Base-by-base conservation (phyloP, 2,888 invertebrate species). In the Pyralis farinalis region DNA sequence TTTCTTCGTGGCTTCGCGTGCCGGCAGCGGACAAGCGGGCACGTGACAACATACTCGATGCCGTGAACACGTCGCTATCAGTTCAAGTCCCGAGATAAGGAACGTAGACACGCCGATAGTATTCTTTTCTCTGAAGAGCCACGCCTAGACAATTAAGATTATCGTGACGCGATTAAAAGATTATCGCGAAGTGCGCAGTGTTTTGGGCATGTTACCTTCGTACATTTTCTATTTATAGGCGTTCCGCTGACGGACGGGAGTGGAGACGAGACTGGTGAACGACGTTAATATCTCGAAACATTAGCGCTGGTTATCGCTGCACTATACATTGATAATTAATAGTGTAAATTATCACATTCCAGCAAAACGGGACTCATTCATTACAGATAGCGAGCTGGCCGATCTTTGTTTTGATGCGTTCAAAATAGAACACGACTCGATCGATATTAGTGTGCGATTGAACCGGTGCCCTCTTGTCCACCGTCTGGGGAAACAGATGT, bases 121-220 rank as follows among this genome's bases (percentile, higher is more conserved):
- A 44, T 47, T 54, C 51, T 59, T 55, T 55, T 44, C 41, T 44
- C 37, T 34, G 43, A 43, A 39, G 39, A 43, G 70, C 76, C 83
- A 72, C 81, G 71, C 86, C 84, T 72, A 72, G 76, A 51, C 70
- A 66, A 78, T 83, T 80, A 76, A 59, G 74, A 80, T 83, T 75
- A 77, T 79, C 70, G 42, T 36, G 40, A 31, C 47, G 45, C 55
- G 62, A 73, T 77, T 73, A 69, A 49, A 45, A 58, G 71, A 78
- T 79, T 75, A 71, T 63, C 62, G 58, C 49, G 59, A 64, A 70
- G 55, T 61, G 61, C 49, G 59, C 55, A 55, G 39, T 59, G 52
- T 61, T 63, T 57, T 40, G 37, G 36, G 54, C 37, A 45, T 52
- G 43, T 52, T 9, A 20, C 4, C 2, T 37, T 31, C 22, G 5